Evolutionary conservation across 1,140 invertebrate species (phyloP), one percentile per base, ranked within the genome.

Genomic region (Agraylea sexmaculata): DNA sequence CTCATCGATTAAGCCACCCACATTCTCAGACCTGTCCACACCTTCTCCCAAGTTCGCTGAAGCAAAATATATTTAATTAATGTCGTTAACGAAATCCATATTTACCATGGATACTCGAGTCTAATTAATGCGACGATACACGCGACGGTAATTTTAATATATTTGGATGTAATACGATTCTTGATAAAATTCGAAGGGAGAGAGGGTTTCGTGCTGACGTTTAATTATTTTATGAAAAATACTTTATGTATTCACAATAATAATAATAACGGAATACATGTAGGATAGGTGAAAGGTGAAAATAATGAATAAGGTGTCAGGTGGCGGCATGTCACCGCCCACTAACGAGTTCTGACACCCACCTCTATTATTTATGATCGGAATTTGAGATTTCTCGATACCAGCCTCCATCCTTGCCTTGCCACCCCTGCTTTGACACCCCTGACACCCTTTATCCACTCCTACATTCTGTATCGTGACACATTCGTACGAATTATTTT

Each of bases 1-100:
- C 56, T 95, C 88, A 58, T 94, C 83, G 46, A 95, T 88, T 11
- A 89, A 63, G 56, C 93, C 89, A 0, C 83, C 84, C 31, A 90
- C 70, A 55, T 88, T 94, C 57, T 87, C 80, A 23, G 80, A 71
- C 47, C 80, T 78, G 53, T 87, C 84, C 38, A 88, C 82, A 4
- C 74, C 74, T 50, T 83, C 80, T 1, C 83, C 83, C 45, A 77
- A 62, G 51, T 78, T 77, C 74, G 84, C 75, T 67, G 47, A 4
- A 23, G 40, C 37, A 19, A 21, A 31, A 19, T 15, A 12, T 11
- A 21, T 36, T 21, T 28, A 13, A 32, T 23, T 23, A 27, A 8
- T 7, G 7, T 27, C n/a, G 23, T 27, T 27, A 8, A 8, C n/a
- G n/a, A 27, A 27, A 27, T n/a, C 23, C 23, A 27, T 27, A 8